These are phyloP conservation scores for Dynastes tityus DNA, from an alignment of 2,888 invertebrate genomes.

Conservation along the genomic window DNA sequence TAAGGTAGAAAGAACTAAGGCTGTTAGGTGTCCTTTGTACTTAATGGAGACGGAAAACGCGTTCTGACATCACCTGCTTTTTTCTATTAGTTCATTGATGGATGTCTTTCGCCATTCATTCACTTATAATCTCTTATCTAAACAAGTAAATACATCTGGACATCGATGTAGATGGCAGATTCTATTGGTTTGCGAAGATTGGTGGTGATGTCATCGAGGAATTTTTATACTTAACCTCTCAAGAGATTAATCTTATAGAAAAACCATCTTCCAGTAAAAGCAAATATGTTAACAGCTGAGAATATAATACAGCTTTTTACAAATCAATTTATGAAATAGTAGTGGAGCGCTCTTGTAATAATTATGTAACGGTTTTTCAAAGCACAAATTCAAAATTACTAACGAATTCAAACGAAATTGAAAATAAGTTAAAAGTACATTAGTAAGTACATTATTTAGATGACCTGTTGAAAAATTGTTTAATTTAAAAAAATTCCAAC, in stretches of 20 bases:
- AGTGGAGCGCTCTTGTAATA: no score
- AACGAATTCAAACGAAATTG: no score
- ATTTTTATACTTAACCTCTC: neutral
- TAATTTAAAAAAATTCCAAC: no score
- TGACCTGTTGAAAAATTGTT: no score
- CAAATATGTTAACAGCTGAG: neutral
- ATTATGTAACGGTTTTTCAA: no score
- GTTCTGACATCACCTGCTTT: conserved; percentile 61
- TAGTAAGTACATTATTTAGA: no score
- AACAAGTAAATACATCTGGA: conserved; percentile 27
- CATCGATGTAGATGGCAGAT: conserved; percentile 6
- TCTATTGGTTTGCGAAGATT: conserved; percentile 11
- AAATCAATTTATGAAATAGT: no score
- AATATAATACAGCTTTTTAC: no score
- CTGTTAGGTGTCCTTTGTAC: conserved; percentile 61
- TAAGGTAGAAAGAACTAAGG: conserved; percentile 48
- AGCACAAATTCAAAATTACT: no score
- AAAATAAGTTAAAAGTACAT: no score
- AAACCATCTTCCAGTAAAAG: neutral
- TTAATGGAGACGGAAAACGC: conserved; percentile 61
- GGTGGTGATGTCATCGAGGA: neutral
- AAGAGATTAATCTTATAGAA: neutral
- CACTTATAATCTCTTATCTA: conserved; percentile 25
- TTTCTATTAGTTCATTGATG: conserved; percentile 58
- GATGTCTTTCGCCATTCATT: conserved; percentile 55